A percentile compares a stretch with the other conserved stretches of the same genome.
These are phyloP conservation scores for Burhinus oedicnemus DNA, from an alignment of 2,113 vertebrate genomes.

Conservation along the genomic window DNA sequence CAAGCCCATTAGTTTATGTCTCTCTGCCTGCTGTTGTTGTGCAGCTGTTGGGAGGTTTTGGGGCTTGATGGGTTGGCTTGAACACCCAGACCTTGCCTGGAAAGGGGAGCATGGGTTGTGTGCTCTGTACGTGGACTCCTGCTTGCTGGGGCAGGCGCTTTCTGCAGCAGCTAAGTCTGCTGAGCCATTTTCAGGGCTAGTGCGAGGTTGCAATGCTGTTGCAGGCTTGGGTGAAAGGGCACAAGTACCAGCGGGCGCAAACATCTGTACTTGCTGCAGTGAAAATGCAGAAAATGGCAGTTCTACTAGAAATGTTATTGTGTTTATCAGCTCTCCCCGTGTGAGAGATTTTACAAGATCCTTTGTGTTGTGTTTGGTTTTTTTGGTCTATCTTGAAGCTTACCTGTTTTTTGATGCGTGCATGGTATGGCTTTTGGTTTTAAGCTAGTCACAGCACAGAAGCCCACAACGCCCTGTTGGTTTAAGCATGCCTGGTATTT, in stretches of 20 bases:
- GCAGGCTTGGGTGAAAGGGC: neutral
- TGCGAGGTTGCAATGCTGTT: neutral
- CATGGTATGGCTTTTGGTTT: neutral
- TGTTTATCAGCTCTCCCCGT: neutral
- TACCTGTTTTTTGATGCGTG: neutral
- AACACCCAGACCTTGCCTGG: neutral
- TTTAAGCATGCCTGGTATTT: neutral
- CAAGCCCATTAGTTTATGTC: neutral
- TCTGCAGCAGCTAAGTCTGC: neutral
- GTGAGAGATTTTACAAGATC: neutral
- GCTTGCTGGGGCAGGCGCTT: neutral
- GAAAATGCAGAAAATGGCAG: neutral
- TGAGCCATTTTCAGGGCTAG: neutral
- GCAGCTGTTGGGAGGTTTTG: neutral
- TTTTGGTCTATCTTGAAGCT: neutral
- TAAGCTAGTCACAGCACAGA: neutral
- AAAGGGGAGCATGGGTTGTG: rapidly evolving
- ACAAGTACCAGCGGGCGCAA: neutral
- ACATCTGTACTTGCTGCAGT: neutral
- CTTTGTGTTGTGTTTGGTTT: neutral
- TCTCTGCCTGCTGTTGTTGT: neutral
- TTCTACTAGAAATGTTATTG: neutral
- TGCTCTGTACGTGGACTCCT: neutral
- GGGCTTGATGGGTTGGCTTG: neutral
- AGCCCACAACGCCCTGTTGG: neutral